Base-by-base conservation (phyloP, 2,888 invertebrate species). In the Agriopis aurantiaria region DNA sequence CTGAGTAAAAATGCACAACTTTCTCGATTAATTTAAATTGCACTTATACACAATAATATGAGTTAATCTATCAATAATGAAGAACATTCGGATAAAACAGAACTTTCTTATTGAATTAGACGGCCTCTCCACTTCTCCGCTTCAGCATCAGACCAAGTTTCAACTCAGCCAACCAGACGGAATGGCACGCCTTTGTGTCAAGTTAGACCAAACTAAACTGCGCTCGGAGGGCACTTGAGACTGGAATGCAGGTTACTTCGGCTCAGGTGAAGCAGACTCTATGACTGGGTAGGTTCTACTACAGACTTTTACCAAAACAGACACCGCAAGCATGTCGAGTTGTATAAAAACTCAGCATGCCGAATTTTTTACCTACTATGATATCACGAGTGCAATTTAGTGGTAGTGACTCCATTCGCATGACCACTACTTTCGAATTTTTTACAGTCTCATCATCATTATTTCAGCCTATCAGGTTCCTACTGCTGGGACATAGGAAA, bases 161-260 rank as follows among this genome's bases (percentile, higher is more conserved):
- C 75, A 71, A 68, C 76, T 79, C 74, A 72, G 55, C 76, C 78
- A 81, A 81, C 82, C 83, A 84, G 82, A 79, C 83, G 82, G 85
- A 85, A 86, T 85, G 89, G 90, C 84, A 86, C 82, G 89, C 87
- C 89, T 91, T 91, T 91, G 90, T 88, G 80, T 77, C 68, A 75
- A 81, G 78, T 81, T 78, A 78, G 78, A 71, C 71, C 69, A 72
- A 75, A 76, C 73, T 72, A 70, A 68, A 72, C 73, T 63, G 69
- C 72, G 71, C 80, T 65, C 74, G 65, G 72, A 67, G 69, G 64
- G 70, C 69, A 66, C 75, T 77, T 77, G 70, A 73, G 46, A 11
- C 59, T 45, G 69, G 72, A 69, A 72, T 72, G 72, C 68, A 58
- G 72, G 65, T 66, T 68, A 64, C 71, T 57, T 63, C 60, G 43